Base-by-base conservation (phyloP, 1,140 invertebrate genomes). In the Caerostris darwini region DNA sequence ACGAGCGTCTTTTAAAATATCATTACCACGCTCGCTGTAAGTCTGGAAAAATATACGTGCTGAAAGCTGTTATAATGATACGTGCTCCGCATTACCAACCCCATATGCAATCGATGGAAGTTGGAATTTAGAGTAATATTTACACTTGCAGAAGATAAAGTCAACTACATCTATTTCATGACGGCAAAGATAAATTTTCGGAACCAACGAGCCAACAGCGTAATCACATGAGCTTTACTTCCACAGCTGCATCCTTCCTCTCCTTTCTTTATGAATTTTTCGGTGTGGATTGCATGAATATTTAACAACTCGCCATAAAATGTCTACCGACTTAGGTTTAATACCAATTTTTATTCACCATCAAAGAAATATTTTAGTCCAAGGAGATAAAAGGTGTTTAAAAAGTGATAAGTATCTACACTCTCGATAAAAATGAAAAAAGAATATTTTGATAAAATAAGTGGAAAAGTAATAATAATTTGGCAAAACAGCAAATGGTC, bases 11-110 rank as follows among this genome's bases (percentile, higher is more conserved):
- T 88, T 67, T 88, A 88, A 88, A 88, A 88, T 88, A 88, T 61
- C 86, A 88, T 61, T 88, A 85, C 57, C 82, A 85, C 82, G n/a
- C 57, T 57, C 19, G 17, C 61, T 54, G 86, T 19, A 54, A 53
- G 86, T 54, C 86, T 88, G 57, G 83, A 58, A 81, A 85, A 85
- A 85, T 85, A 85, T 85, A 85, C 83, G 59, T 54, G 19, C 50
- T 4, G 83, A 85, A 59, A 85, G 83, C 83, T 85, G 83, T 85
- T 85, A 85, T 85, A 85, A 85, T 85, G 57, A 59, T 85, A 85
- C 83, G 83, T 85, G 83, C 83, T n/a, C 6, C 83, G 83, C 56
- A 59, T 85, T 50, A 57, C 10, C 54, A 85, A 85, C 8, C 83
- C 7, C 14, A 57, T 56, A 14, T 58, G 56, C 4, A 85, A 85